phyloP scores from a whole-genome alignment of 2,797 vertebrate species.

The Phalloptychus januarius region DNA sequence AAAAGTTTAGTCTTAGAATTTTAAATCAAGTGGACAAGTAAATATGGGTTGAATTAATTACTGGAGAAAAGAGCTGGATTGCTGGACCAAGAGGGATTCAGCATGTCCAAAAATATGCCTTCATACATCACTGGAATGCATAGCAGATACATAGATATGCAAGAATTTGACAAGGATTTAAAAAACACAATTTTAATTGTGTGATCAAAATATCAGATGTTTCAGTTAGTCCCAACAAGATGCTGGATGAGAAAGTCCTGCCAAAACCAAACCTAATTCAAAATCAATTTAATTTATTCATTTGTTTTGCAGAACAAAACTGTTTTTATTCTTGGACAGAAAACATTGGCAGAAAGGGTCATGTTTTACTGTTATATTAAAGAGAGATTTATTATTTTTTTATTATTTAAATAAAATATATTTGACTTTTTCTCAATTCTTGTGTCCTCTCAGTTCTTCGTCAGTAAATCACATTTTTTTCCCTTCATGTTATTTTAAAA shows the following conservation, averaged over 20 bases:
- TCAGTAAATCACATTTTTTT: background rate
- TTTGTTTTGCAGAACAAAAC: background rate
- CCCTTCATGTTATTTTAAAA: slow-evolving; percentile 7
- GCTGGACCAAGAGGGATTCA: background rate
- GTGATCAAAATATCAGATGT: background rate
- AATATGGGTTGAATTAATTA: background rate
- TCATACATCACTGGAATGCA: background rate
- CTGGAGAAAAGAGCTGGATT: background rate
- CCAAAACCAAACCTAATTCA: background rate
- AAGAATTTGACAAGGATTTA: background rate
- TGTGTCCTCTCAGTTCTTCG: background rate
- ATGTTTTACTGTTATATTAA: background rate
- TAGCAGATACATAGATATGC: background rate
- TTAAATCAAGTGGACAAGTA: background rate
- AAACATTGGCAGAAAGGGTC: background rate
- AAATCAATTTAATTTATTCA: background rate
- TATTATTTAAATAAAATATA: background rate
- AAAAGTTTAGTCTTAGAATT: background rate
- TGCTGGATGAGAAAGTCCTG: background rate
- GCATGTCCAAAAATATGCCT: background rate
- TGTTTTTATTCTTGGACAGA: background rate
- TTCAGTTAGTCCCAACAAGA: background rate
- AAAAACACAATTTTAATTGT: background rate
- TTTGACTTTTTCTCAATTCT: background rate
- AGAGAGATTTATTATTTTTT: background rate